Evolutionary conservation across 1,140 invertebrate genomes (phyloP).

Genomic region (Euschistus heros): DNA sequence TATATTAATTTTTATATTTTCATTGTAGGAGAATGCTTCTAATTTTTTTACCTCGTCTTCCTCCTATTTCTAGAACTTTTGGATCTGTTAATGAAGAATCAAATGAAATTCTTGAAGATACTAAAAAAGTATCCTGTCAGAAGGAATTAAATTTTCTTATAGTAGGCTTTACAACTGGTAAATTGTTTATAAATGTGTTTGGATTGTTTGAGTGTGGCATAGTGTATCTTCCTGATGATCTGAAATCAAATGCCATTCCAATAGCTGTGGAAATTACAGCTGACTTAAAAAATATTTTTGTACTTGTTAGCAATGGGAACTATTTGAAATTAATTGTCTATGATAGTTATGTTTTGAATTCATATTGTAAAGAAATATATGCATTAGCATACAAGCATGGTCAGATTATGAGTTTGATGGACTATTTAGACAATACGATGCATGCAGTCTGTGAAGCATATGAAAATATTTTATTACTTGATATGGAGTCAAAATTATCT

Average conservation of each 20-base stretch:
- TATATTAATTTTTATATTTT: background rate
- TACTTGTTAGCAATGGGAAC: conserved; percentile 22
- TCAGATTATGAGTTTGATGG: conserved; percentile 50
- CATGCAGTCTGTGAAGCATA: conserved; percentile 82
- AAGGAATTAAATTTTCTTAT: conserved; percentile 64
- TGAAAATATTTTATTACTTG: conserved; percentile 85
- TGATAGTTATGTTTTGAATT: conserved; percentile 54
- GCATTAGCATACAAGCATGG: conserved; percentile 59
- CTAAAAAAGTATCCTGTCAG: conserved; percentile 51
- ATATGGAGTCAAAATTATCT: conserved; percentile 87
- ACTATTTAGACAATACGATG: conserved; percentile 64
- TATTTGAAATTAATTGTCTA: conserved; percentile 45
- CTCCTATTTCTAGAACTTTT: conserved; percentile 47
- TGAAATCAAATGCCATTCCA: conserved; percentile 34
- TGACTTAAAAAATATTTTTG: conserved; percentile 36
- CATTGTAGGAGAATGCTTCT: conserved; percentile 35
- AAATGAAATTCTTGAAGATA: conserved; percentile 51
- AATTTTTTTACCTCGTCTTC: conserved; percentile 45
- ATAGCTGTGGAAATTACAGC: conserved; percentile 34
- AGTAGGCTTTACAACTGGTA: conserved; percentile 60
- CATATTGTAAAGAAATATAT: conserved; percentile 40
- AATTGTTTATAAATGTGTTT: conserved; percentile 66
- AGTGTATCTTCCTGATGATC: conserved; percentile 38
- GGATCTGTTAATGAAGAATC: conserved; percentile 38
- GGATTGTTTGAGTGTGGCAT: conserved; percentile 70